Evolutionary conservation across 2,888 invertebrate species (phyloP).

Genomic region (Syrphus vitripennis): DNA sequence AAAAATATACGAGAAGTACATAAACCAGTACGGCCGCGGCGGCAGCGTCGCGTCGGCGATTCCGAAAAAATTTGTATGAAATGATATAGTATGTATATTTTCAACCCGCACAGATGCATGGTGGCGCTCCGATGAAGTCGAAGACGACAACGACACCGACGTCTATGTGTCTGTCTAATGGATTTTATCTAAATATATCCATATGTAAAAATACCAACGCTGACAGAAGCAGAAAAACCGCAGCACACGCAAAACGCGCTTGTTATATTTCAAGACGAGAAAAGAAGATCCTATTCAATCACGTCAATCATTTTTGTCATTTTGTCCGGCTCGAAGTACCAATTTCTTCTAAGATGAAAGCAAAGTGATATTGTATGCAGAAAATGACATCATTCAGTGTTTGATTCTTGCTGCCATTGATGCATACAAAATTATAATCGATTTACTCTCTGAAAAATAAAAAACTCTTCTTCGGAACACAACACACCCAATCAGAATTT

Average conservation of each 20-base stretch:
- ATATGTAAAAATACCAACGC: slow-evolving; percentile 19
- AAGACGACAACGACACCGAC: background rate
- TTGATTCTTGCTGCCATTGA: background rate
- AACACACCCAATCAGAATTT: slow-evolving; percentile 39
- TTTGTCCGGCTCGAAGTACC: background rate
- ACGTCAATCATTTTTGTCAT: slow-evolving; percentile 45
- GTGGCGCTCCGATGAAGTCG: slow-evolving; percentile 42
- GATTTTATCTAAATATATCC: slow-evolving; percentile 21
- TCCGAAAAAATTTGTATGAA: background rate
- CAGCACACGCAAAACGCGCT: background rate
- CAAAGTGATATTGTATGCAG: background rate
- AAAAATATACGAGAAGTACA: background rate
- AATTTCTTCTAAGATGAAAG: background rate
- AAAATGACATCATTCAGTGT: background rate
- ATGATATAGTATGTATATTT: background rate
- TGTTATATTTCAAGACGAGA: slow-evolving; percentile 16
- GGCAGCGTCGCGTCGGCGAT: no score
- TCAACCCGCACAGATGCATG: background rate
- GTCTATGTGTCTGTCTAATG: slow-evolving; percentile 28
- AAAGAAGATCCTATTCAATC: slow-evolving; percentile 33
- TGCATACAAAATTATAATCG: background rate
- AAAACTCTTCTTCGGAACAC: background rate
- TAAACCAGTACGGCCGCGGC: no score
- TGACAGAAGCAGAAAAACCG: slow-evolving; percentile 1
- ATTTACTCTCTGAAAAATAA: background rate